Conservation (phyloP, 2,888 invertebrate genomes). For the Drosophila subsilvestris region DNA sequence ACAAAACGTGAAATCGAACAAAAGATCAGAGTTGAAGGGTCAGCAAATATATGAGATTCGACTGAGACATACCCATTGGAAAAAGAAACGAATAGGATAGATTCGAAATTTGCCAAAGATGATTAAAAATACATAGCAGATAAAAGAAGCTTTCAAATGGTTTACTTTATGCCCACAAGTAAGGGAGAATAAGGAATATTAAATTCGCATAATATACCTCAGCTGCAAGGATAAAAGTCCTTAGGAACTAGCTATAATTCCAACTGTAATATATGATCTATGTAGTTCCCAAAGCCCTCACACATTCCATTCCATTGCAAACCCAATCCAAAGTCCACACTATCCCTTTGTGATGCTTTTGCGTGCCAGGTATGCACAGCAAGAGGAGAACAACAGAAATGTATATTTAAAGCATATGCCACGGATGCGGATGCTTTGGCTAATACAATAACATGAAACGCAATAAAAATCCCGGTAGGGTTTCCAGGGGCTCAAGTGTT, state of each 20-base stretch:
- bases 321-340: not conserved
- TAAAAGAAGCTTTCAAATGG: no score
- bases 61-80: not conserved
- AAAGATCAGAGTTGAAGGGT: constrained; percentile 28
- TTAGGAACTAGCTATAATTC: constrained; percentile 2
- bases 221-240: constrained; percentile 16
- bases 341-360: not conserved
- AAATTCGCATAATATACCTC: no score
- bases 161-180: not conserved
- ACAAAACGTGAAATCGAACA: constrained; percentile 43
- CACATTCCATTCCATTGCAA: not conserved
- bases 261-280: not conserved
- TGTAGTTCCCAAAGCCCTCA: no score
- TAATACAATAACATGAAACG: constrained; percentile 76
- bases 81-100: no score
- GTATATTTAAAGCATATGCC: constrained; percentile 73
- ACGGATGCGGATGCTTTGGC: constrained; percentile 50
- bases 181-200: no score
- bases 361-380: constrained; percentile 7
- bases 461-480: constrained; percentile 65
- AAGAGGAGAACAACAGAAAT: constrained; percentile 17
- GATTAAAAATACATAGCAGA: no score
- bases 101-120: no score
- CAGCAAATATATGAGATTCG: not conserved
- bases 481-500: constrained; percentile 38